Percentiles rank a stretch among this genome's conserved stretches.
Evolutionary conservation across 2,113 vertebrate species (phyloP).

Genomic region (Physeter macrocephalus): DNA sequence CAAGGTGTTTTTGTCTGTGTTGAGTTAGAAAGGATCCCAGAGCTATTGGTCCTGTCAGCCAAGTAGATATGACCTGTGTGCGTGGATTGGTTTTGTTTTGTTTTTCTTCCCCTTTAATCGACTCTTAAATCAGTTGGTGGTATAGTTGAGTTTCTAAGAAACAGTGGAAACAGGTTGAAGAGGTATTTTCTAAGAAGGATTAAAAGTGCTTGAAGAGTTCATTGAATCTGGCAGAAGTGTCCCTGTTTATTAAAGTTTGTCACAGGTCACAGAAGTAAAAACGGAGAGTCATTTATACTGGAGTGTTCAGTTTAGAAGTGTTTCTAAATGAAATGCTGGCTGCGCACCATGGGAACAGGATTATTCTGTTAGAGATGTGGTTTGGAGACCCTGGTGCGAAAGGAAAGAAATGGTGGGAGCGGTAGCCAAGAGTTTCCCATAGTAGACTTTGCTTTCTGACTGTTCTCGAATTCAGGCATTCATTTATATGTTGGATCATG

Average conservation of each 20-base stretch:
- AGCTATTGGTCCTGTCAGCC: neutral
- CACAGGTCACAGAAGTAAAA: conserved; percentile 67
- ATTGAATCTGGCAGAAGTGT: conserved; percentile 68
- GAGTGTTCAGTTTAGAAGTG: conserved; percentile 60
- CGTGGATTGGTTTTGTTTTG: neutral
- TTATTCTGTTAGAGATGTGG: neutral
- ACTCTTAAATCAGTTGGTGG: conserved; percentile 70
- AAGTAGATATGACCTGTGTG: neutral
- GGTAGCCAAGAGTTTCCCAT: neutral
- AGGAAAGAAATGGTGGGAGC: neutral
- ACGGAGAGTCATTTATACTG: conserved; percentile 56
- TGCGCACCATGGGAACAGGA: conserved; percentile 44
- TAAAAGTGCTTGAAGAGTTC: conserved; percentile 74
- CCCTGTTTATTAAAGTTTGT: conserved; percentile 76
- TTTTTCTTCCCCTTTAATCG: conserved; percentile 52
- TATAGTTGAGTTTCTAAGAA: conserved; percentile 71
- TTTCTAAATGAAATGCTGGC: conserved; percentile 72
- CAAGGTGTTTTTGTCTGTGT: neutral
- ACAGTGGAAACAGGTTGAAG: conserved; percentile 74
- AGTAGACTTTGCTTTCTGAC: neutral
- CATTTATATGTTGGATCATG: neutral
- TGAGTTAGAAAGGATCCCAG: neutral
- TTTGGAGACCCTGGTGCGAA: neutral
- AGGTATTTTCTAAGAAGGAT: conserved; percentile 74
- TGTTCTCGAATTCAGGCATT: neutral